Conservation (phyloP, 2,888 invertebrate genomes). For the Ernsta delagoae region DNA sequence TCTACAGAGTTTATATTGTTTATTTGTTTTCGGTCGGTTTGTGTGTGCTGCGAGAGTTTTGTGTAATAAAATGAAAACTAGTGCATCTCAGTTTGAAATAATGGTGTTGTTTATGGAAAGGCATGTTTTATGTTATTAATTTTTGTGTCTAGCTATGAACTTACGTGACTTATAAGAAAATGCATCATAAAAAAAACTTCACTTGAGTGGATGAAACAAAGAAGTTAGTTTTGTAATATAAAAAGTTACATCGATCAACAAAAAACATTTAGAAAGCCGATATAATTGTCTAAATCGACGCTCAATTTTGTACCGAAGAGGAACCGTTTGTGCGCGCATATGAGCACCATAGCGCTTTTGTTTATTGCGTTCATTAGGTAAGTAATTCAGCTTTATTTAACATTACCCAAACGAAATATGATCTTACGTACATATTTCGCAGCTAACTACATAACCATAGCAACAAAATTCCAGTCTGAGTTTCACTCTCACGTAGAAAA, state of each 20-base stretch:
- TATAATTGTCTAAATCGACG: slow-evolving; percentile 1
- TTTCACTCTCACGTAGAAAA: slow-evolving; percentile 4
- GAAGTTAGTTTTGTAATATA: slow-evolving; percentile 1
- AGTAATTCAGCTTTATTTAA: slow-evolving; percentile 2
- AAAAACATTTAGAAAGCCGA: slow-evolving; percentile 1
- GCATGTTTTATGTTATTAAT: slow-evolving; percentile 1
- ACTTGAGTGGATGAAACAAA: slow-evolving; percentile 1
- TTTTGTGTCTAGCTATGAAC: slow-evolving; percentile 1
- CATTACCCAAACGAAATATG: slow-evolving; percentile 4
- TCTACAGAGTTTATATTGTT: slow-evolving; percentile 1
- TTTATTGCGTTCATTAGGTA: slow-evolving; percentile 1
- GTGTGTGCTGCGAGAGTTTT: slow-evolving; percentile 1
- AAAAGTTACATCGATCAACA: slow-evolving; percentile 1
- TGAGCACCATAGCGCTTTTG: not conserved
- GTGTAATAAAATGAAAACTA: slow-evolving; percentile 1
- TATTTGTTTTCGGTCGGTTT: slow-evolving; percentile 1
- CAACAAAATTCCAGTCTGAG: slow-evolving; percentile 4
- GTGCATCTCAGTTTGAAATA: slow-evolving; percentile 1
- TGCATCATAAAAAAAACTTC: slow-evolving; percentile 1
- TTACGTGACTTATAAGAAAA: slow-evolving; percentile 1
- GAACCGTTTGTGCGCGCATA: slow-evolving; percentile 1
- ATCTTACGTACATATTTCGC: slow-evolving; percentile 1
- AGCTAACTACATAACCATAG: slow-evolving; percentile 1
- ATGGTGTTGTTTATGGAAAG: slow-evolving; percentile 1
- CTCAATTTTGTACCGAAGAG: slow-evolving; percentile 1